A percentile compares a stretch with the other conserved stretches of the same genome.
Evolutionary conservation across 2,797 vertebrate genomes (phyloP).

Genomic region (Microctenopoma lineatum): DNA sequence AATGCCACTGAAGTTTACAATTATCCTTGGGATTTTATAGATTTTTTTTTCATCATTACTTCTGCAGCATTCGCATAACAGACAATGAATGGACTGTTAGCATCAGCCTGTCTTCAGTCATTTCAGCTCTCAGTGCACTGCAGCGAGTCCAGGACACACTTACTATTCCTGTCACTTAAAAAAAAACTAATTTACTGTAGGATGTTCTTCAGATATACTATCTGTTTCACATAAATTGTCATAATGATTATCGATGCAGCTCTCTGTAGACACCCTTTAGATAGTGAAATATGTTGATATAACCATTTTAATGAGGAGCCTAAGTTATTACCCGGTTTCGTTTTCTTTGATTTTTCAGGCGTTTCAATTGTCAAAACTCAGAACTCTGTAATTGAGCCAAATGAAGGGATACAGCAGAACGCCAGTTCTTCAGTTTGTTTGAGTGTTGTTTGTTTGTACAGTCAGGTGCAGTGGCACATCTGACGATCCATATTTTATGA

Average conservation of each 20-base stretch:
- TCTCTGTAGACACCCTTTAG: slow-evolving; percentile 15
- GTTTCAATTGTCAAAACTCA: not conserved
- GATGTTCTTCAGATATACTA: slow-evolving; percentile 26
- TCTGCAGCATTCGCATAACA: slow-evolving; percentile 54
- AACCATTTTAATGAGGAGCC: slow-evolving; percentile 15
- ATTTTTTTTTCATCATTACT: slow-evolving; percentile 42
- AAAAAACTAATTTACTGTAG: slow-evolving; percentile 30
- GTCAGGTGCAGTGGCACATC: not conserved
- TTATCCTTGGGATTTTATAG: slow-evolving; percentile 32
- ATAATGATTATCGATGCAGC: slow-evolving; percentile 36
- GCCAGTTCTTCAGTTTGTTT: slow-evolving; percentile 8
- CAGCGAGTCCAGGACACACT: slow-evolving; percentile 28
- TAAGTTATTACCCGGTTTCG: slow-evolving; percentile 3
- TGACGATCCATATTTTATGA: slow-evolving; percentile 28
- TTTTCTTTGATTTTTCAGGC: slow-evolving; percentile 1
- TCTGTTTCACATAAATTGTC: slow-evolving; percentile 40
- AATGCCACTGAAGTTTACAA: slow-evolving; percentile 20
- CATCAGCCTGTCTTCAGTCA: slow-evolving; percentile 35
- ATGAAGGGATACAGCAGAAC: slow-evolving; percentile 26
- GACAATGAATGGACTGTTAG: slow-evolving; percentile 37
- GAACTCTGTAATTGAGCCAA: slow-evolving; percentile 20
- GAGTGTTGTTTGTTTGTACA: not conserved
- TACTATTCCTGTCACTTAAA: slow-evolving; percentile 59
- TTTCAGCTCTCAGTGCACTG: slow-evolving; percentile 25
- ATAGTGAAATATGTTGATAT: slow-evolving; percentile 7